Evolutionary conservation across 2,113 vertebrate genomes (phyloP).

Genomic region (Larimichthys polyactis): DNA sequence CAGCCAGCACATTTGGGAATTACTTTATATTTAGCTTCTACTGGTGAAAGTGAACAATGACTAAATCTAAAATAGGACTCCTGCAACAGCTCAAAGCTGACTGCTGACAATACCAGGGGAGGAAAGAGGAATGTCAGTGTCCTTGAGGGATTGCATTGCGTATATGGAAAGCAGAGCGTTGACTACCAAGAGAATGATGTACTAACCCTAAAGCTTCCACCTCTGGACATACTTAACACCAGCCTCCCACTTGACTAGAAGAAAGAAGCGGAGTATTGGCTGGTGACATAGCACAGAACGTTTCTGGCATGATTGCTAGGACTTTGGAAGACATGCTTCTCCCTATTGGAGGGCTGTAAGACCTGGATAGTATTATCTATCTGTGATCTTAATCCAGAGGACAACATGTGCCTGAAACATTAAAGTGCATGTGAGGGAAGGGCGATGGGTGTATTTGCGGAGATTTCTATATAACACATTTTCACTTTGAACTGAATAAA

Average conservation of each 20-base stretch:
- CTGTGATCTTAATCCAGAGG: slow-evolving; percentile 33
- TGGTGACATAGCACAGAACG: slow-evolving; percentile 28
- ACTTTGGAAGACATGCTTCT: slow-evolving; percentile 36
- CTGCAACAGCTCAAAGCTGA: slow-evolving; percentile 69
- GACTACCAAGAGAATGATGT: slow-evolving; percentile 61
- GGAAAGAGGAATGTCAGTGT: slow-evolving; percentile 55
- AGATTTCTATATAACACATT: background rate
- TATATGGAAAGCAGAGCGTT: slow-evolving; percentile 54
- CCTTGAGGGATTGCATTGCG: slow-evolving; percentile 53
- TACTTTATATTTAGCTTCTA: slow-evolving; percentile 53
- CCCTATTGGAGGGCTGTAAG: slow-evolving; percentile 37
- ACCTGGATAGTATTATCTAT: slow-evolving; percentile 30
- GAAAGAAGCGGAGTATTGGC: slow-evolving; percentile 41
- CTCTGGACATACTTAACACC: slow-evolving; percentile 64
- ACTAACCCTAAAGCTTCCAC: slow-evolving; percentile 54
- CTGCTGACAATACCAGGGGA: slow-evolving; percentile 60
- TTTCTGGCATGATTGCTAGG: slow-evolving; percentile 36
- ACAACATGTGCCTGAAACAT: slow-evolving; percentile 46
- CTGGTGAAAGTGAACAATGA: slow-evolving; percentile 45
- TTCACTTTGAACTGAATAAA: background rate
- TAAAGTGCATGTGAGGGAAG: slow-evolving; percentile 3
- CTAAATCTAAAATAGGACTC: slow-evolving; percentile 56
- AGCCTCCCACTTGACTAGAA: slow-evolving; percentile 50
- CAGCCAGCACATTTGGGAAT: slow-evolving; percentile 32
- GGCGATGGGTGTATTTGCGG: too few relatives aligned